These are phyloP conservation scores for Etheostoma perlongum DNA, from an alignment of 2,797 vertebrate genomes.

Conservation along the genomic window DNA sequence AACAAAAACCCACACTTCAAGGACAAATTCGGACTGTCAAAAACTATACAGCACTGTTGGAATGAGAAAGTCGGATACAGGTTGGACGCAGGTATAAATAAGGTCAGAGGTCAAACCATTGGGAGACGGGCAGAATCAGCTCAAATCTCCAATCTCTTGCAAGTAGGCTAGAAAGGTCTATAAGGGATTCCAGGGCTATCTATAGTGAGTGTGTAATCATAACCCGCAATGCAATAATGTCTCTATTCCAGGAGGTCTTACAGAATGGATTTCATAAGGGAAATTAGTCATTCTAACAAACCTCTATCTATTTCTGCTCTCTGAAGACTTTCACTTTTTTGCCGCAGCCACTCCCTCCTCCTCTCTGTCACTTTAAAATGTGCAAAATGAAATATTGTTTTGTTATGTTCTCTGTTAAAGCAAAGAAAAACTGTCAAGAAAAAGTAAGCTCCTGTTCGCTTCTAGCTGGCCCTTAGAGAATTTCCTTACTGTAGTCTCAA, in stretches of 20 bases:
- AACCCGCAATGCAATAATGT: conserved; percentile 54
- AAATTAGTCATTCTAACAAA: conserved; percentile 70
- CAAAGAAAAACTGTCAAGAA: conserved; percentile 21
- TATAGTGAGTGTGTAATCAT: conserved; percentile 64
- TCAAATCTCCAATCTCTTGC: conserved; percentile 35
- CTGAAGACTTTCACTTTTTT: conserved; percentile 30
- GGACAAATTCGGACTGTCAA: conserved; percentile 23
- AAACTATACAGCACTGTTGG: conserved; percentile 16
- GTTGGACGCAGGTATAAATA: conserved; percentile 31
- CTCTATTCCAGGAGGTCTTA: conserved; percentile 62
- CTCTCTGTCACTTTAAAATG: conserved; percentile 20
- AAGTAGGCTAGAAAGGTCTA: conserved; percentile 63
- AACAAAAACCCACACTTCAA: conserved; percentile 25
- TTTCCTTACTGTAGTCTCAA: neutral
- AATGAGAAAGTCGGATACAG: conserved; percentile 6
- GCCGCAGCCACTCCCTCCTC: conserved; percentile 11
- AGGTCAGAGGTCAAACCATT: conserved; percentile 45
- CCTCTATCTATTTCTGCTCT: conserved; percentile 56
- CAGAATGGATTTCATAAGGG: conserved; percentile 55
- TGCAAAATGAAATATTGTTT: conserved; percentile 1
- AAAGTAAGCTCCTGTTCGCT: neutral
- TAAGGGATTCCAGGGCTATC: conserved; percentile 71
- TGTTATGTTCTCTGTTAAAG: neutral
- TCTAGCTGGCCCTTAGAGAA: neutral
- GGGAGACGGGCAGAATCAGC: neutral